phyloP scores from a whole-genome alignment of 2,888 invertebrate species.

The Brachyptera putata region DNA sequence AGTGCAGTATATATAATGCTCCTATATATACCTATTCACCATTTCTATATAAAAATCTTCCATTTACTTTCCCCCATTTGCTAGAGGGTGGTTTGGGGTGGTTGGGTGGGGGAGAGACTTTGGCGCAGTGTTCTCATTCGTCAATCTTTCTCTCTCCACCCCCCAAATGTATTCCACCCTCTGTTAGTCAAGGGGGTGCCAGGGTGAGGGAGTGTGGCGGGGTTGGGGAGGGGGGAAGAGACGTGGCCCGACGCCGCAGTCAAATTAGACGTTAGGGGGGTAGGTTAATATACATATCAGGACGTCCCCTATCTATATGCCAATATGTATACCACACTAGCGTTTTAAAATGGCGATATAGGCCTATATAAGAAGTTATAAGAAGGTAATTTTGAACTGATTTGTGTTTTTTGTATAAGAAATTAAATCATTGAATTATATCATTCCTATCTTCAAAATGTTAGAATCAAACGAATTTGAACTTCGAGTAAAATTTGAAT shows the following conservation, averaged over 20 bases:
- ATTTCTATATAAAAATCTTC: conserved; percentile 10
- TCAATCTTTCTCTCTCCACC: conserved; percentile 26
- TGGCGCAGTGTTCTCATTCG: conserved; percentile 22
- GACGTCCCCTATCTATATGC: conserved; percentile 1
- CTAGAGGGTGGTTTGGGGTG: not conserved
- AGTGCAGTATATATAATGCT: no score
- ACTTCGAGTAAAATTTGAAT: no score
- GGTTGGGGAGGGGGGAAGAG: conserved; percentile 2
- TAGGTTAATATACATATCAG: conserved; percentile 19
- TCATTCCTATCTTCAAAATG: no score
- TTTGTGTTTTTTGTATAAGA: no score
- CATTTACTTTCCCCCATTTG: not conserved
- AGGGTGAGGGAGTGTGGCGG: not conserved
- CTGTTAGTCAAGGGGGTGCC: conserved; percentile 8
- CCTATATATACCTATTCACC: conserved; percentile 14
- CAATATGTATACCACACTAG: conserved; percentile 12
- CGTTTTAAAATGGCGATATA: conserved; percentile 10
- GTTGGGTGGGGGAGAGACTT: not conserved
- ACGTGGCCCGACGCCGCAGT: not conserved
- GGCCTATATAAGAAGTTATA: no score
- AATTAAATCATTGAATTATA: no score
- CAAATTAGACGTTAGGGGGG: conserved; percentile 12
- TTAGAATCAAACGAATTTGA: no score
- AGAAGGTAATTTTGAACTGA: no score
- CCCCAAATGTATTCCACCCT: conserved; percentile 7